Conservation (phyloP, 2,888 invertebrate genomes). For the Drosophila borealis region DNA sequence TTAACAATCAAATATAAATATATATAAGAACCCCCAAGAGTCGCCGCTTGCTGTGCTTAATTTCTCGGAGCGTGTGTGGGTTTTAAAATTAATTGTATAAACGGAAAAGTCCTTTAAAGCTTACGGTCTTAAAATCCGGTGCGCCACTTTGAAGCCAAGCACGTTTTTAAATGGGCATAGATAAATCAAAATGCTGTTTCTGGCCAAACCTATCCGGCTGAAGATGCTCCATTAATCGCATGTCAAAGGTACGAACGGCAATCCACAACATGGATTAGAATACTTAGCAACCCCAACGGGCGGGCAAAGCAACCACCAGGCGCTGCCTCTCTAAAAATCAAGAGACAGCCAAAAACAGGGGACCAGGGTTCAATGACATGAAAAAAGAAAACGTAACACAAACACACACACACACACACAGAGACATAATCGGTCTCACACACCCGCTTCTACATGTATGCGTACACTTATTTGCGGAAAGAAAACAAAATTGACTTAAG, state of each 20-base stretch:
- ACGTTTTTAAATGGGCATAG: slow-evolving; percentile 13
- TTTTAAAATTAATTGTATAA: not conserved
- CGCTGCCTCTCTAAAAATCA: slow-evolving; percentile 12
- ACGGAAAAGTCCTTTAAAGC: slow-evolving; percentile 4
- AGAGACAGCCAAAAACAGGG: slow-evolving; percentile 24
- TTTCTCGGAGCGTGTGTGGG: not conserved
- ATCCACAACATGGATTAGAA: slow-evolving; percentile 24
- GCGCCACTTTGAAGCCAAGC: not conserved
- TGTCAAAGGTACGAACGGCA: slow-evolving; percentile 30
- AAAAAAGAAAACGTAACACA: slow-evolving; percentile 11
- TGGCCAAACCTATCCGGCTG: not conserved
- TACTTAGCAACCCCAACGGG: slow-evolving; percentile 18
- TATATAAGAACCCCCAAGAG: not conserved
- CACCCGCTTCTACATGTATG: not conserved
- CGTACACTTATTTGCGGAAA: not conserved
- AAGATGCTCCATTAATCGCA: slow-evolving; percentile 30
- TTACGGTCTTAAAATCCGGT: slow-evolving; percentile 13
- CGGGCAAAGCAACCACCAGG: slow-evolving; percentile 21
- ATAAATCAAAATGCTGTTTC: slow-evolving; percentile 6
- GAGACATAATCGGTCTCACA: not conserved
- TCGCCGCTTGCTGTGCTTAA: not conserved
- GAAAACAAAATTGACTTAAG: slow-evolving; percentile 44
- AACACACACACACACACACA: not conserved
- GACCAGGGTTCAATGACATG: slow-evolving; percentile 62
- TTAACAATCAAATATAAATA: not conserved